These are phyloP conservation scores for Cariama cristata DNA, from an alignment of 2,113 vertebrate species.

Conservation along the genomic window DNA sequence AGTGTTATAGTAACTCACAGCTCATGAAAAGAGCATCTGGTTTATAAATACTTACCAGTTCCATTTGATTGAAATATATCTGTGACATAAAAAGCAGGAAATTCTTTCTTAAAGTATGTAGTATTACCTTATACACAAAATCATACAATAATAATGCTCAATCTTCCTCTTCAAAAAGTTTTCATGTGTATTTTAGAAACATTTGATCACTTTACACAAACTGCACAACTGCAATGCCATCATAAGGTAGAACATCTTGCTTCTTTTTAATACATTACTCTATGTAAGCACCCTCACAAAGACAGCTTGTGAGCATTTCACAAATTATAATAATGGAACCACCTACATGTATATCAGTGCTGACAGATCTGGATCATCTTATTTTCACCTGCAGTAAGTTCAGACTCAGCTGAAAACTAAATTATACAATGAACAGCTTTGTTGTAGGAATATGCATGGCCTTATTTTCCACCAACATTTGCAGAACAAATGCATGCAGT, in stretches of 20 bases:
- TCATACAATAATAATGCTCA: not conserved
- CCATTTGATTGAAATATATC: constrained; percentile 52
- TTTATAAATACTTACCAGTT: constrained; percentile 66
- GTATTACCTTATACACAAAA: constrained; percentile 27
- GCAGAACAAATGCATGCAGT: constrained; percentile 27
- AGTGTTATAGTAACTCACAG: constrained; percentile 66
- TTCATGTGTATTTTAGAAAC: constrained; percentile 58
- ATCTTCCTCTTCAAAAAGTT: constrained; percentile 4
- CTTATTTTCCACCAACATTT: constrained; percentile 66
- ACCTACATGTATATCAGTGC: constrained; percentile 74
- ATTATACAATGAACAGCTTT: constrained; percentile 77
- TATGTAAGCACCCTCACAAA: constrained; percentile 71
- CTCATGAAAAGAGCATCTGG: constrained; percentile 67
- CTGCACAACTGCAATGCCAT: constrained; percentile 67
- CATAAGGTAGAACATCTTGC: constrained; percentile 73
- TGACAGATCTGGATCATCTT: constrained; percentile 77
- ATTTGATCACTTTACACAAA: constrained; percentile 69
- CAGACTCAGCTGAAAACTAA: constrained; percentile 77
- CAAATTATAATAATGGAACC: constrained; percentile 78
- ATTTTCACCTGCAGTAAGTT: constrained; percentile 81
- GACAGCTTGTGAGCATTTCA: constrained; percentile 76
- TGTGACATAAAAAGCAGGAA: constrained; percentile 8
- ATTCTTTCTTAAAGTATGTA: constrained; percentile 21
- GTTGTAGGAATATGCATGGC: constrained; percentile 71
- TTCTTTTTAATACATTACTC: constrained; percentile 74